Base-by-base conservation (phyloP, 2,888 invertebrate species). In the Hyles lineata region DNA sequence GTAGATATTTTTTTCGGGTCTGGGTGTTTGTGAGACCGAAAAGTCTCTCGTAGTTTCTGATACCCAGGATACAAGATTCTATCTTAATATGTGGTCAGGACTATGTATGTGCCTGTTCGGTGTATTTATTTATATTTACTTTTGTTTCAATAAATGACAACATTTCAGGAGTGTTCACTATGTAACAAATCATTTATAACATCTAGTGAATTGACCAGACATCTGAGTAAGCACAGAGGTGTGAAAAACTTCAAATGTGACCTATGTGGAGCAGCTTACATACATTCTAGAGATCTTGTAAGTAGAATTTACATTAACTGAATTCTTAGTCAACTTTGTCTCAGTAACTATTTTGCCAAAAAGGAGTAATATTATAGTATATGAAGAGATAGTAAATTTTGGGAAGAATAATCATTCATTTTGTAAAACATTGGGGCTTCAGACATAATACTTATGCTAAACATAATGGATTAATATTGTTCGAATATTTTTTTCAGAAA, bases 151-250 rank as follows among this genome's bases (percentile, higher is more conserved):
- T 71, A 35, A 4, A n/a, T 52, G 43, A 62, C 58, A 62, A 62
- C 7, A 15, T 86, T 85, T 75, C 82, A 95, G 90, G 88, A 94
- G 23, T 96, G 96, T 85, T 89, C 95, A 0, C 79, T 96, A 25
- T 96, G 96, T 76, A 95, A 91, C 74, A 96, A 96, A 79, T 93
- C 95, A 0, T 96, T 96, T 78, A 95, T 96, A 77, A 95, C 95
- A 29, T 95, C 96, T 0, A 96, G 96, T 70, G 96, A 96, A 80
- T 84, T 96, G 4, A 95, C 96, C 0, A 92, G 96, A 21, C 96
- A 96, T 76, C 95, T 96, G 94, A 91, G 90, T 60, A 96, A 95
- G 59, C 96, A 96, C 75, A 93, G 95, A 32, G 95, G 95, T 1
- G 85, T 95, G 0, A 96, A 95, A 81, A 95, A 95, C 78, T 95